These are phyloP conservation scores for Nothoprocta perdicaria DNA, from an alignment of 2,113 vertebrate species.

Conservation along the genomic window DNA sequence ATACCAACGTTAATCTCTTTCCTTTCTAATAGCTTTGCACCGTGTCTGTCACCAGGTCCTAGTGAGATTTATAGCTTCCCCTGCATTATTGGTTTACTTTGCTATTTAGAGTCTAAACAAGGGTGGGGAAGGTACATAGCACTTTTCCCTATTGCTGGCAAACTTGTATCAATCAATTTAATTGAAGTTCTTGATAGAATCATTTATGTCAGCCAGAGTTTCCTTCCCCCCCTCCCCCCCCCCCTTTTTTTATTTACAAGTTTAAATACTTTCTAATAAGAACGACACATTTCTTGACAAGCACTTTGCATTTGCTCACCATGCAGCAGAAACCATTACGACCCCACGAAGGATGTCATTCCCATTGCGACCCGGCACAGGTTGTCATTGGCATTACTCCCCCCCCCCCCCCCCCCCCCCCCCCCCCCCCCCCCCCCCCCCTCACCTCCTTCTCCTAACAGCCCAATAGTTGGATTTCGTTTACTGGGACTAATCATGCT, in stretches of 20 bases:
- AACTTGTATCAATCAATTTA: conserved; percentile 63
- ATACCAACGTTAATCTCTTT: conserved; percentile 35
- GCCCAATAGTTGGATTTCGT: background rate
- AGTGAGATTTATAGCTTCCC: conserved; percentile 61
- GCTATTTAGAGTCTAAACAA: conserved; percentile 57
- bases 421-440: no score
- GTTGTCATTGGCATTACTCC: no score
- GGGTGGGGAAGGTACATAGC: background rate
- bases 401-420: no score
- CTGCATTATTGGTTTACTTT: conserved; percentile 60
- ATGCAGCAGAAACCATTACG: background rate
- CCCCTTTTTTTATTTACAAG: background rate
- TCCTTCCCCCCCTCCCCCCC: background rate
- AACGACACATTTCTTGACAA: conserved; percentile 27
- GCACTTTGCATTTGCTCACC: background rate
- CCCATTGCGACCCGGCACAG: no score
- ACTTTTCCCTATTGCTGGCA: conserved; percentile 31
- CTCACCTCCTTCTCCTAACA: background rate
- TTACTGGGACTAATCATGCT: background rate
- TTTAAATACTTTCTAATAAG: conserved; percentile 30
- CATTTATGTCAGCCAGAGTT: conserved; percentile 26
- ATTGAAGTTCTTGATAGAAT: conserved; percentile 50
- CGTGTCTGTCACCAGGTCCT: conserved; percentile 28
- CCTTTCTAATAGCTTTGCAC: conserved; percentile 51
- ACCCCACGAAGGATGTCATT: no score